Base-by-base conservation (phyloP, 2,113 vertebrate genomes). In the Nesoenas mayeri region DNA sequence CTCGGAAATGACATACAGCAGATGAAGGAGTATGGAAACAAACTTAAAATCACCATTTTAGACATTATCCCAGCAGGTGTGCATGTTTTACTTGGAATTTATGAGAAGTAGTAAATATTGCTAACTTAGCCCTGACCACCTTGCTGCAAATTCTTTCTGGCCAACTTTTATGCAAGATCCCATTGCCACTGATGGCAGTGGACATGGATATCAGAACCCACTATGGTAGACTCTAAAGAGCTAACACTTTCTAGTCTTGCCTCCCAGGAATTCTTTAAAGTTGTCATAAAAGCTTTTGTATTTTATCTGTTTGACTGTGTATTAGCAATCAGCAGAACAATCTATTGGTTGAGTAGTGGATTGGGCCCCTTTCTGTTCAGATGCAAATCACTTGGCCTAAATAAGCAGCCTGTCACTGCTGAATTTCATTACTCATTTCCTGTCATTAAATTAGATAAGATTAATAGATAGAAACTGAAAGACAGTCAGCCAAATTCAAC, bases 341-440 rank as follows among this genome's bases (percentile, higher is more conserved):
- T 69, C 40, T 85, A 56, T 31, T 28, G 12, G 57, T 50, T 66
- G 79, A 60, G 40, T 18, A 64, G 42, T 58, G 24, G 15, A 86
- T 62, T 96, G 58, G 44, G 40, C 16, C 72, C 16, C 85, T 96
- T 91, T 79, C 81, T 89, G 51, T 64, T 83, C 77, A 81, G 31
- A 69, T 86, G 28, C 6, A 11, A 82, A 77, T 36, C 26, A 31
- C 29, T 90, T 96, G 54, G 54, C 79, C 72, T 88, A 81, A 79
- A 88, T 64, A 75, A 79, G 85, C 50, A 93, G 71, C 61, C 36
- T 93, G 85, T 92, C 85, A 60, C 42, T 92, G 77, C 58, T 84
- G 40, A 93, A 80, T 67, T 90, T 95, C 66, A 40, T 92, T 96
- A 93, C 44, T 88, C 73, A 83, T 97, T 96, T 97, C 86, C 95